phyloP scores from a whole-genome alignment of 2,113 vertebrate genomes.

The Microcebus tavaratra region DNA sequence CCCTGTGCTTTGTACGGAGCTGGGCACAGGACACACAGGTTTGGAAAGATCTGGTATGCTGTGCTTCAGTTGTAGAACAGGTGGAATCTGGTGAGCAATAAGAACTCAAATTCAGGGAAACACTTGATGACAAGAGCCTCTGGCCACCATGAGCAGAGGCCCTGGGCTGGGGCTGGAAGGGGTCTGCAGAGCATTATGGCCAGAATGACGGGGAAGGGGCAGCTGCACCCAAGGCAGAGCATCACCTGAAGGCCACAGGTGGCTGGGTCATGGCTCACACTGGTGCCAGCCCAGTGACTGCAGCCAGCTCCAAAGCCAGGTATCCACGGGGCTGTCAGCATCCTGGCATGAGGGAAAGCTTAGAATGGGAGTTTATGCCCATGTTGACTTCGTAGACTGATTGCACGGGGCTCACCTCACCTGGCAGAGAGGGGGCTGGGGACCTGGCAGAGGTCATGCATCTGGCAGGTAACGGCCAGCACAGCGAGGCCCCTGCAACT shows the following conservation, averaged over 20 bases:
- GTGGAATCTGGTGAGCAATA: background rate
- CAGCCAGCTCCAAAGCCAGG: background rate
- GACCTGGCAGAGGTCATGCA: background rate
- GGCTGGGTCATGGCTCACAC: background rate
- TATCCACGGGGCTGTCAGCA: background rate
- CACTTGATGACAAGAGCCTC: background rate
- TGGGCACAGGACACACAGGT: background rate
- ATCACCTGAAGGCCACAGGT: accelerated
- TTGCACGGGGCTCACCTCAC: accelerated
- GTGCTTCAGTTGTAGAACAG: too few species aligned
- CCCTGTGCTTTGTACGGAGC: background rate
- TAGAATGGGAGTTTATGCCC: background rate
- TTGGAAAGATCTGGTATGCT: background rate
- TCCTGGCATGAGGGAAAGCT: background rate
- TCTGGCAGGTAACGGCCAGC: background rate
- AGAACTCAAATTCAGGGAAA: background rate
- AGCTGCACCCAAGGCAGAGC: background rate
- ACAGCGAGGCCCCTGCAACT: background rate
- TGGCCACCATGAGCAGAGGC: background rate
- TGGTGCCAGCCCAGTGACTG: background rate
- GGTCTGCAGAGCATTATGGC: accelerated
- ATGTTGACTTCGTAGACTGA: accelerated
- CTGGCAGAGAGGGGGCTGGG: background rate
- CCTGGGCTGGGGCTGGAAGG: background rate
- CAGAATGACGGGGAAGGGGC: background rate